phyloP scores from a whole-genome alignment of 2,888 invertebrate genomes.

The Hemicrepidius hirtus region DNA sequence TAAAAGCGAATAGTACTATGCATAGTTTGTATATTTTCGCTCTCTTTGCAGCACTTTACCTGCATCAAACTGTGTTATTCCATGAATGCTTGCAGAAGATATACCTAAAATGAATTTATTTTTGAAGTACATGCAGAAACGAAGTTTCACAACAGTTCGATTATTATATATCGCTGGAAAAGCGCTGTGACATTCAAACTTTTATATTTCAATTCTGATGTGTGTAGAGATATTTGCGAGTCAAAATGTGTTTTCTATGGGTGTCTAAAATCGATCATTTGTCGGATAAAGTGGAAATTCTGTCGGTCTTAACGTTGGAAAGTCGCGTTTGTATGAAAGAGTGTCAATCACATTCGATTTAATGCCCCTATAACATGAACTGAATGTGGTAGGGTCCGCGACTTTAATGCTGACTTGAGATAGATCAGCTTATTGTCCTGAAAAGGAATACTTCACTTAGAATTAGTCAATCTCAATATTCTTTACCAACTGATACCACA shows the following conservation, averaged over 20 bases:
- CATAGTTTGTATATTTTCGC: too few species aligned
- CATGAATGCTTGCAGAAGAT: slow-evolving; percentile 6
- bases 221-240: slow-evolving; percentile 23
- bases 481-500: neutral
- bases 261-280: slow-evolving; percentile 37
- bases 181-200: slow-evolving; percentile 33
- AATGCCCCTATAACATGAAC: slow-evolving; percentile 2
- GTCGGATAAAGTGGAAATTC: slow-evolving; percentile 20
- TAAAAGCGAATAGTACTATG: too few species aligned
- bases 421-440: neutral
- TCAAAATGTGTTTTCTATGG: slow-evolving; percentile 23
- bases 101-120: slow-evolving; percentile 26
- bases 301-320: slow-evolving; percentile 14
- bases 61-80: neutral
- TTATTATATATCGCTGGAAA: slow-evolving; percentile 32
- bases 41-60: too few species aligned
- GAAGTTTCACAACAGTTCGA: slow-evolving; percentile 28
- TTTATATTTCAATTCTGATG: slow-evolving; percentile 34
- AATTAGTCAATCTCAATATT: too few species aligned
- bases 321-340: slow-evolving; percentile 15
- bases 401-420: neutral
- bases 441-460: too few species aligned
- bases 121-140: slow-evolving; percentile 22
- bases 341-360: slow-evolving; percentile 25
- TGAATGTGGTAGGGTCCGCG: neutral